Percentiles rank a stretch among this genome's conserved stretches.
phyloP scores from a whole-genome alignment of 2,113 vertebrate genomes.

The Silurus asotus region DNA sequence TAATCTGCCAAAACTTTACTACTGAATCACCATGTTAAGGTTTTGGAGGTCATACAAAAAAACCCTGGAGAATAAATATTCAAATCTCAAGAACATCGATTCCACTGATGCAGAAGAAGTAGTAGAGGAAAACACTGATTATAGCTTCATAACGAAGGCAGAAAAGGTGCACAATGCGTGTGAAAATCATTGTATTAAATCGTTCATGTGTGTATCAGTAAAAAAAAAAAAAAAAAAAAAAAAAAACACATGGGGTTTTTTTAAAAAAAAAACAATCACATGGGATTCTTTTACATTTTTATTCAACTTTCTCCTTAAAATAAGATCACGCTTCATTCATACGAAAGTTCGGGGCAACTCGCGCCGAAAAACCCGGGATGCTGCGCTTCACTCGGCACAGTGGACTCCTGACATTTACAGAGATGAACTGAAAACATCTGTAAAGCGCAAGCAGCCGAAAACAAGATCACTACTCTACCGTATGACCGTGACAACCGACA shows the following conservation, averaged over 20 bases:
- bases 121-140: not conserved
- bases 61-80: not conserved
- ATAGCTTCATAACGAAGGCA: not conserved
- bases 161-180: not conserved
- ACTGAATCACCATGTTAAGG: too few species aligned
- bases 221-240: not conserved
- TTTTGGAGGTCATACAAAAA: too few species aligned
- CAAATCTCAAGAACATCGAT: not conserved
- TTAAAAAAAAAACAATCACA: not conserved
- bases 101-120: not conserved
- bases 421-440: conserved; percentile 23
- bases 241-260: not conserved
- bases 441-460: conserved; percentile 30
- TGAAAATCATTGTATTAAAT: not conserved
- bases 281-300: not conserved
- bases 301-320: not conserved
- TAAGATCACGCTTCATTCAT: not conserved
- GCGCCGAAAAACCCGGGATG: conserved; percentile 16
- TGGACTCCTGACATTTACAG: conserved; percentile 18
- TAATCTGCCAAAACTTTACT: not conserved
- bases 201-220: not conserved
- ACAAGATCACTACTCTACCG: conserved; percentile 26
- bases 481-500: not conserved
- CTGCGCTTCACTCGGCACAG: conserved; percentile 32
- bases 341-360: conserved; percentile 30